phyloP scores from a whole-genome alignment of 2,888 invertebrate genomes.

The Trimorus sp. region DNA sequence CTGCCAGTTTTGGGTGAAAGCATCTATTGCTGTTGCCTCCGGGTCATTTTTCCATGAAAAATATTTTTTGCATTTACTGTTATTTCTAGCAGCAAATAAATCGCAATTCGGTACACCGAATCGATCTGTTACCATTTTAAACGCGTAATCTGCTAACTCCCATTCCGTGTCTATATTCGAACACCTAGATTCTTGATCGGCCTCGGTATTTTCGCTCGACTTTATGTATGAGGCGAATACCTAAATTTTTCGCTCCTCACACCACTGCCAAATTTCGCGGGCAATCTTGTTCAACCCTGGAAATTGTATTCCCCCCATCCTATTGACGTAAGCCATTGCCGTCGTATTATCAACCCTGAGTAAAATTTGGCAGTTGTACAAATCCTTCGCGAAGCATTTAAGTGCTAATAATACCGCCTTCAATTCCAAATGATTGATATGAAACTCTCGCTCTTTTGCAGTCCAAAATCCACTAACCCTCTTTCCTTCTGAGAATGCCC shows the following conservation, averaged over 20 bases:
- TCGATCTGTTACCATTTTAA: too few species aligned
- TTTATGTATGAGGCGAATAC: neutral
- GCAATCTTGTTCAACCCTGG: too few species aligned
- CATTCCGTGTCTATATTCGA: conserved; percentile 7
- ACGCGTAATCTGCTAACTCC: neutral
- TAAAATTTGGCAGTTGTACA: too few species aligned
- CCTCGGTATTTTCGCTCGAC: neutral
- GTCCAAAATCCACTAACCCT: too few species aligned
- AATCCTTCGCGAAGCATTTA: too few species aligned
- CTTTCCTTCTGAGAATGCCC: too few species aligned
- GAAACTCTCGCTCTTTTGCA: too few species aligned
- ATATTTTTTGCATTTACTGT: neutral
- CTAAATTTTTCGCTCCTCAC: neutral
- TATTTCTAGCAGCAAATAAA: neutral
- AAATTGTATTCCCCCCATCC: too few species aligned
- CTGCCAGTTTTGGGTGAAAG: neutral
- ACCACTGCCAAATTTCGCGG: too few species aligned
- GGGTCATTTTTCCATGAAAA: neutral
- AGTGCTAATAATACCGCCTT: too few species aligned
- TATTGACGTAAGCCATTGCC: too few species aligned
- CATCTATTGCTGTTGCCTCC: neutral
- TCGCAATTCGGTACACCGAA: neutral
- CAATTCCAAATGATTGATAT: conserved; percentile 53
- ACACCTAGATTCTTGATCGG: neutral
- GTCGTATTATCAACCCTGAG: too few species aligned